Evolutionary conservation across 2,113 vertebrate species (phyloP), one percentile per base, ranked within the genome.

Genomic region (Ariopsis seemanni): DNA sequence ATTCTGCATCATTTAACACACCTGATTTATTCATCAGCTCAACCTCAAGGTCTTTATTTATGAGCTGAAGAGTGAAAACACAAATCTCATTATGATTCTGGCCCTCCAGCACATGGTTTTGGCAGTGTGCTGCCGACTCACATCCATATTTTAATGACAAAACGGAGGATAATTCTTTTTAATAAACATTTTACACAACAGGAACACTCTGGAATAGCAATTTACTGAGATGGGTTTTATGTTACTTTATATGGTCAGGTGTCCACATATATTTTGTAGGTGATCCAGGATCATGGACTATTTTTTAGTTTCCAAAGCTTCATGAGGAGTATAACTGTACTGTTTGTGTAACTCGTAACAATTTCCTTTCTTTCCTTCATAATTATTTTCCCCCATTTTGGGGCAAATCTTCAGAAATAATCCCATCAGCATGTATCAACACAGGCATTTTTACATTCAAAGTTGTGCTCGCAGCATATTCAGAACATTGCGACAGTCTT

Each of bases 1-100:
- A 27, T 27, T 78, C 75, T 75, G 25, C 75, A n/a, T 53, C 25
- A 55, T 78, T 78, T 53, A 78, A 55, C 75, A 78, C 22, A 17
- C 50, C 75, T 55, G 22, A 78, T 78, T 55, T 78, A 78, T 78
- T 78, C 75, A 78, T 78, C 22, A 78, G 12, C 75, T 52, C 20
- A 12, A 75, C 15, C 22, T 53, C 22, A 25, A n/a, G 5, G 50
- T 11, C 25, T 27, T 55, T 53, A 53, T 78, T 55, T 78, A 78
- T 53, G 50, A 53, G 75, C 22, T 53, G 75, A 78, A 78, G 50
- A 78, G 12, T 50, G 75, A n/a, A 78, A 78, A 78, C 74, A 77
- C 74, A 53, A 53, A 55, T 53, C 75, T 53, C 75, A 55, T 78
- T 78, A 50, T 77, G 22, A 50, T 30, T 77, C 74, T 78, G 50